Percentiles rank a stretch among this genome's conserved stretches.
Evolutionary conservation across 2,113 vertebrate species (phyloP).

Genomic region (Trichechus manatus): DNA sequence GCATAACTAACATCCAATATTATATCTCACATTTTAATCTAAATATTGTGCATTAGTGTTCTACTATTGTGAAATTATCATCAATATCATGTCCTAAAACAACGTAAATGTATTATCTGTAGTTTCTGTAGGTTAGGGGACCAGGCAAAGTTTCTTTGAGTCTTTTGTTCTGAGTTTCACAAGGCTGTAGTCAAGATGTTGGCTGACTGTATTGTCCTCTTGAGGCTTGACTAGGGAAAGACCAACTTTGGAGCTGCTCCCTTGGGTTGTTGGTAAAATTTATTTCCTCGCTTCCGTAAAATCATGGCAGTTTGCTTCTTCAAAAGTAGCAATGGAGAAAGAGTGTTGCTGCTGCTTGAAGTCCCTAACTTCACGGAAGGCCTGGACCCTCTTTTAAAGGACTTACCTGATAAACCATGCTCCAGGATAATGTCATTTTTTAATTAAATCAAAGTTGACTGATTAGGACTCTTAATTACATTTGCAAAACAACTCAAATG

Average conservation of each 20-base stretch:
- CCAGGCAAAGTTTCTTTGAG: neutral
- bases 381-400: neutral
- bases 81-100: neutral
- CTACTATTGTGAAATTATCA: neutral
- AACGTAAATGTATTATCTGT: neutral
- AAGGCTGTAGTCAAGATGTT: neutral
- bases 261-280: neutral
- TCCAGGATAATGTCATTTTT: neutral
- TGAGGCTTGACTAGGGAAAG: neutral
- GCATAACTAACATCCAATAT: neutral
- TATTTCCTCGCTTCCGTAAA: neutral
- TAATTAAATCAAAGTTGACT: neutral
- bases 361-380: neutral
- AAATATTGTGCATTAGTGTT: neutral
- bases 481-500: neutral
- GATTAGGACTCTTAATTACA: neutral
- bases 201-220: neutral
- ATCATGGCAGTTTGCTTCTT: neutral
- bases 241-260: neutral
- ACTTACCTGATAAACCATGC: fast-evolving
- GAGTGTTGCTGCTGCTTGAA: neutral
- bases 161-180: neutral
- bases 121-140: neutral
- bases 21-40: neutral
- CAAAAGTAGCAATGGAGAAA: neutral